Percentiles rank a stretch among this genome's conserved stretches.
These are phyloP conservation scores for Tragulus kanchil DNA, from an alignment of 2,113 vertebrate genomes.

Conservation along the genomic window DNA sequence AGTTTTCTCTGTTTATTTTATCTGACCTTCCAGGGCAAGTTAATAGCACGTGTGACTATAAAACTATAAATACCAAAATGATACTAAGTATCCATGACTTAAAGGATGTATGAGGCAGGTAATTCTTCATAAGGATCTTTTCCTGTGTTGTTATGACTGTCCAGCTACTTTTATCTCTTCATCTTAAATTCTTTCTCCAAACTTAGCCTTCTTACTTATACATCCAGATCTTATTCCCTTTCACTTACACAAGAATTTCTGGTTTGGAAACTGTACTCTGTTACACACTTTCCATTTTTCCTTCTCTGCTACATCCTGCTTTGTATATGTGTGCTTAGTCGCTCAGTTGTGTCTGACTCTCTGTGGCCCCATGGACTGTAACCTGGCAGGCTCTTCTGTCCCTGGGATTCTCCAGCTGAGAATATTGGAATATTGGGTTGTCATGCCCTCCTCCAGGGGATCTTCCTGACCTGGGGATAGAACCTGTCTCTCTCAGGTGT, in stretches of 20 bases:
- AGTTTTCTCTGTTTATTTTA: background rate
- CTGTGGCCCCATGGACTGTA: accelerated
- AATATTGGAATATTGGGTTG: background rate
- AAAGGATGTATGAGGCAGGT: background rate
- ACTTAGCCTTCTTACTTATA: background rate
- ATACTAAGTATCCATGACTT: background rate
- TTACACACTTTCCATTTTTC: background rate
- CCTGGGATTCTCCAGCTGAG: background rate
- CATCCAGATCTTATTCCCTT: background rate
- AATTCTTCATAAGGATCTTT: background rate
- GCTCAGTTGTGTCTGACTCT: background rate
- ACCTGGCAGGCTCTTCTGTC: background rate
- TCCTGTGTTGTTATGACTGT: background rate
- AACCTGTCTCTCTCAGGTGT: background rate
- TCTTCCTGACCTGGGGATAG: background rate
- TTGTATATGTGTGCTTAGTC: background rate
- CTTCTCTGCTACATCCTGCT: background rate
- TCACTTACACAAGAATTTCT: background rate
- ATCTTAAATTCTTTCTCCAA: background rate
- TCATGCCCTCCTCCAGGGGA: background rate
- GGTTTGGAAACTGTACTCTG: background rate
- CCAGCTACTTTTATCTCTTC: background rate
- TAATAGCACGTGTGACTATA: background rate
- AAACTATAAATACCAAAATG: background rate
- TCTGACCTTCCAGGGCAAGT: background rate